Conservation (phyloP, 2,888 invertebrate genomes). For the Ophonus ardosiacus region DNA sequence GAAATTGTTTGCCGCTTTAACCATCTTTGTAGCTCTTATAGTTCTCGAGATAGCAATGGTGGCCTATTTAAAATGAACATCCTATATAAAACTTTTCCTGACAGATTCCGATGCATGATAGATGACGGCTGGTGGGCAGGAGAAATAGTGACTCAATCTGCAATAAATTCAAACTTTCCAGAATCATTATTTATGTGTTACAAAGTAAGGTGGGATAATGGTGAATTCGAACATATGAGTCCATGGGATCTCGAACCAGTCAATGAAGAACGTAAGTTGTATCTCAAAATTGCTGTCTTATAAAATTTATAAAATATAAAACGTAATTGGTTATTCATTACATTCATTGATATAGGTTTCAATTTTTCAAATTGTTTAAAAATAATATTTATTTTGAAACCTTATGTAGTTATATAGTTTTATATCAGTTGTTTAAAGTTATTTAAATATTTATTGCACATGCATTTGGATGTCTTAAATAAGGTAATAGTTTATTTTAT, state of each 20-base stretch:
- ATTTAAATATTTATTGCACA: constrained; percentile 63
- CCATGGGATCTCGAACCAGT: constrained; percentile 97
- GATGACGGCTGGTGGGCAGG: constrained; percentile 99
- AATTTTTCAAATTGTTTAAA: constrained; percentile 25
- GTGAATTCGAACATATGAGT: constrained; percentile 93
- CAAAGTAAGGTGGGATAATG: constrained; percentile 91
- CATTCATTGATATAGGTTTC: constrained; percentile 27
- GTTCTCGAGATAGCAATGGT: too few relatives aligned
- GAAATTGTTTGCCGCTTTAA: too few relatives aligned
- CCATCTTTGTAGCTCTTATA: too few relatives aligned
- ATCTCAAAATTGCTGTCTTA: constrained; percentile 14
- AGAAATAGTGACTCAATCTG: constrained; percentile 83
- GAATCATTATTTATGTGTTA: constrained; percentile 89
- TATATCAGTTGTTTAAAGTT: constrained; percentile 57
- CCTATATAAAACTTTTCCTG: constrained; percentile 70
- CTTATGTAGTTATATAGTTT: constrained; percentile 38
- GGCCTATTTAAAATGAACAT: too few relatives aligned
- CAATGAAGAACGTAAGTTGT: constrained; percentile 81
- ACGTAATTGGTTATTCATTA: constrained; percentile 4
- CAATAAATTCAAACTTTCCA: constrained; percentile 82
- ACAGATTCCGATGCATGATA: constrained; percentile 92
- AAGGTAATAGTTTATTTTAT: constrained; percentile 59
- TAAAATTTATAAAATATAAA: background rate
- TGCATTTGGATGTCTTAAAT: constrained; percentile 61
- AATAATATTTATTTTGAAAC: constrained; percentile 20